Conservation (phyloP, 1,140 invertebrate genomes). For the Drosophila kepulauana region DNA sequence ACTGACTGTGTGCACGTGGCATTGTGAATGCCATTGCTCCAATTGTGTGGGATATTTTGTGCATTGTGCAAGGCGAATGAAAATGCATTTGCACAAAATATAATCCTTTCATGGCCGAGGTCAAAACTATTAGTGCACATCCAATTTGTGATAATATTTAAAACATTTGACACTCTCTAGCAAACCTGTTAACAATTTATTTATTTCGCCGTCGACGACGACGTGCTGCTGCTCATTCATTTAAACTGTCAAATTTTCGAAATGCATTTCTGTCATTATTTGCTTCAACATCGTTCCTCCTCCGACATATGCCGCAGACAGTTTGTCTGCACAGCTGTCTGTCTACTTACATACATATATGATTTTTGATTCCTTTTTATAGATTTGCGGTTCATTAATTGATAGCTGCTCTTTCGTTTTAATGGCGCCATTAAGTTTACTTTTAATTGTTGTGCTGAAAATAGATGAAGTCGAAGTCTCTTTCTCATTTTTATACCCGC, state of each 20-base stretch:
- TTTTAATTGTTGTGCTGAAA: neutral
- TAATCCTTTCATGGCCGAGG: slow-evolving; percentile 81
- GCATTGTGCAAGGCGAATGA: slow-evolving; percentile 3
- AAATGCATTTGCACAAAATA: slow-evolving; percentile 38
- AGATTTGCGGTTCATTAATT: neutral
- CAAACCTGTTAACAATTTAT: slow-evolving; percentile 38
- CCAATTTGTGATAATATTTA: slow-evolving; percentile 73
- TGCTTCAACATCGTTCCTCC: slow-evolving; percentile 1
- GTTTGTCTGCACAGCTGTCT: slow-evolving; percentile 36
- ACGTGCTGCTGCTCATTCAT: slow-evolving; percentile 64
- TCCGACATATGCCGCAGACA: slow-evolving; percentile 28
- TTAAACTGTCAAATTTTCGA: slow-evolving; percentile 66
- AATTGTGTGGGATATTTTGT: slow-evolving; percentile 30
- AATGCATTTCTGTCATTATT: slow-evolving; percentile 62
- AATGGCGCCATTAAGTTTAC: neutral
- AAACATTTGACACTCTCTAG: slow-evolving; percentile 19
- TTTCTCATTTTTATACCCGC: neutral
- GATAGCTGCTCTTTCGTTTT: neutral
- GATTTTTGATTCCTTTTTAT: slow-evolving; percentile 10
- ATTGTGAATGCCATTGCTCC: slow-evolving; percentile 60
- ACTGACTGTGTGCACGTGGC: slow-evolving; percentile 52
- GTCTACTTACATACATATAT: slow-evolving; percentile 1
- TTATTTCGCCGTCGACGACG: slow-evolving; percentile 35
- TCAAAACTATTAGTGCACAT: slow-evolving; percentile 77
- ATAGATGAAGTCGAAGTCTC: no score